Evolutionary conservation across 2,797 vertebrate genomes (phyloP).

Genomic region (Delichon dasypus): DNA sequence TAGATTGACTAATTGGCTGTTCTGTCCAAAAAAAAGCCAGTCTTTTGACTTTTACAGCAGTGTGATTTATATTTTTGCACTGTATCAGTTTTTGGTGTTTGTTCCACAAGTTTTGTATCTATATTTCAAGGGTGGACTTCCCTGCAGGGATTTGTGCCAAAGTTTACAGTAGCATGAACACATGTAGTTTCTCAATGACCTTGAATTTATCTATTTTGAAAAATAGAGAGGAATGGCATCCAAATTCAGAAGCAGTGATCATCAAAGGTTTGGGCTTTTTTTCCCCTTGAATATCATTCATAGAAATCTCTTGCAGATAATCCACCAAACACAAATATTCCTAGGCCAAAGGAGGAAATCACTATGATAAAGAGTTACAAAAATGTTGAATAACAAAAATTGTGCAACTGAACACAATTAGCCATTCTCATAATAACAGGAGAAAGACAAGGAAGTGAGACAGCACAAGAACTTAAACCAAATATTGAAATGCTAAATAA

Average conservation of each 20-base stretch:
- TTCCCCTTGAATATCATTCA: neutral
- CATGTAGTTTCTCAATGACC: neutral
- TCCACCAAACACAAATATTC: neutral
- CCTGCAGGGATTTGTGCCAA: neutral
- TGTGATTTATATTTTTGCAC: neutral
- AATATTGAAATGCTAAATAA: neutral
- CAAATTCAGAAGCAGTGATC: neutral
- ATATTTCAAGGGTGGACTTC: neutral
- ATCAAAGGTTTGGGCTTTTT: neutral
- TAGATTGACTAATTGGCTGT: neutral
- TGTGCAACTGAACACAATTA: neutral
- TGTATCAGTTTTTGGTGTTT: neutral
- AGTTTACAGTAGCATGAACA: neutral
- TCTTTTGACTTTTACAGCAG: neutral
- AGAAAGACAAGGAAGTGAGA: neutral
- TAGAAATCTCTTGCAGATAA: neutral
- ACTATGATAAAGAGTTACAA: neutral
- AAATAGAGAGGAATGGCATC: neutral
- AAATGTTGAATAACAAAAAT: neutral
- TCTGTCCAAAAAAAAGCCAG: neutral
- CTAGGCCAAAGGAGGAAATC: neutral
- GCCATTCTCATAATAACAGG: neutral
- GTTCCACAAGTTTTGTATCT: neutral
- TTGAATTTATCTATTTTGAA: neutral
- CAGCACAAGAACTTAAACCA: neutral